phyloP scores from a whole-genome alignment of 2,888 invertebrate genomes.

The Dynastes hyllus region DNA sequence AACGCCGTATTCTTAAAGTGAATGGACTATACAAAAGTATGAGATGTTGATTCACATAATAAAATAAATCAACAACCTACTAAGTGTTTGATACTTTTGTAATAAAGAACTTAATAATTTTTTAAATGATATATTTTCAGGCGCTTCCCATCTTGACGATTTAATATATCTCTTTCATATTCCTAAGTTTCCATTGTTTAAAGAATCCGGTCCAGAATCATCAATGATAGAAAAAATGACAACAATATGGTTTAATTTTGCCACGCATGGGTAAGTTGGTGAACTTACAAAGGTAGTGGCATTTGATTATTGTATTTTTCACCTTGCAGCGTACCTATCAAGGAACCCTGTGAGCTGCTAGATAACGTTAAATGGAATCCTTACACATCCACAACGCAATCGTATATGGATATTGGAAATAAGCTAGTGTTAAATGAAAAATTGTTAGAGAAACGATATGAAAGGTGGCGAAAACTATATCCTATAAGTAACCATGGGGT shows the following conservation, averaged over 20 bases:
- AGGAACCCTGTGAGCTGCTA: constrained; percentile 63
- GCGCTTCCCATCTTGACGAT: constrained; percentile 72
- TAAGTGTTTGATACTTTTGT: too few relatives aligned
- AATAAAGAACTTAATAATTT: background rate
- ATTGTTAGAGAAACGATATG: constrained; percentile 68
- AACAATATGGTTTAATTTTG: constrained; percentile 71
- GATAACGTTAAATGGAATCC: constrained; percentile 69
- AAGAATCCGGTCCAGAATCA: constrained; percentile 66
- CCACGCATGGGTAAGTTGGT: constrained; percentile 51
- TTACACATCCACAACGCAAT: constrained; percentile 65
- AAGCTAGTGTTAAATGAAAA: constrained; percentile 67
- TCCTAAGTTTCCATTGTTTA: constrained; percentile 63
- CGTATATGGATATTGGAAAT: constrained; percentile 69
- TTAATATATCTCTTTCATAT: constrained; percentile 71
- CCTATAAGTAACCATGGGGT: constrained; percentile 62
- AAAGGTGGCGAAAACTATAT: constrained; percentile 69
- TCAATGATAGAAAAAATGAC: constrained; percentile 68
- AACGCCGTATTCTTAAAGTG: too few relatives aligned
- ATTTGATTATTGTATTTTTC: background rate
- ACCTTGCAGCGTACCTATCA: constrained; percentile 71
- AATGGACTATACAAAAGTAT: too few relatives aligned
- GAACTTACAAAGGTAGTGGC: background rate
- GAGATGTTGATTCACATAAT: too few relatives aligned
- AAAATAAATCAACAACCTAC: too few relatives aligned
- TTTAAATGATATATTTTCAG: constrained; percentile 58